Conservation (phyloP, 2,888 invertebrate species). For the Sarcophaga carnaria region DNA sequence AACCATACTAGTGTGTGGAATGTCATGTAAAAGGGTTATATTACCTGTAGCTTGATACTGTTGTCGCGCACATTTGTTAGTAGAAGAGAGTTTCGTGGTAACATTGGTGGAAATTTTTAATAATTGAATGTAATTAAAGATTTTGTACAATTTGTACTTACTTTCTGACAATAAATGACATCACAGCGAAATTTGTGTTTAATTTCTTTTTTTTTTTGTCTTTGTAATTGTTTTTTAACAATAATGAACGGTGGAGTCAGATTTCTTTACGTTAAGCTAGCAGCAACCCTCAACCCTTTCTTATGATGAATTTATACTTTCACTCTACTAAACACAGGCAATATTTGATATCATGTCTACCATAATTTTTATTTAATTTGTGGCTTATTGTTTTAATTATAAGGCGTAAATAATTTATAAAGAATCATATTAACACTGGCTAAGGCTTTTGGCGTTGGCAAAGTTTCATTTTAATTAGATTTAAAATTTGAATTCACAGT, state of each 20-base stretch:
- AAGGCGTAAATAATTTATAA: slow-evolving; percentile 77
- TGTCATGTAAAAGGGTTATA: slow-evolving; percentile 46
- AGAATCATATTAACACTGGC: neutral
- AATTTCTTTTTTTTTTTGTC: slow-evolving; percentile 30
- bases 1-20: neutral
- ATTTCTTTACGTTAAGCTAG: slow-evolving; percentile 18
- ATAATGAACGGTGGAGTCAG: slow-evolving; percentile 58
- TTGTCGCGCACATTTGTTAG: slow-evolving; percentile 31
- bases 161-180: slow-evolving; percentile 47
- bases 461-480: slow-evolving; percentile 65
- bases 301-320: neutral
- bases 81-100: neutral
- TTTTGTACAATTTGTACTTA: slow-evolving; percentile 49
- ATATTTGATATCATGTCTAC: slow-evolving; percentile 32
- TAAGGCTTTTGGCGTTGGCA: neutral
- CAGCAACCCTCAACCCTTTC: slow-evolving; percentile 45
- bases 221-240: neutral
- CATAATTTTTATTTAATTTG: slow-evolving; percentile 48
- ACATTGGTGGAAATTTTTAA: slow-evolving; percentile 75
- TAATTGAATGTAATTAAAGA: slow-evolving; percentile 82
- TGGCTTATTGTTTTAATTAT: slow-evolving; percentile 78
- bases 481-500: slow-evolving; percentile 59
- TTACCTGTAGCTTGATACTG: slow-evolving; percentile 75
- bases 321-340: neutral
- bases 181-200: slow-evolving; percentile 39